phyloP scores from a whole-genome alignment of 1,140 invertebrate genomes.

The Grapholita molesta region DNA sequence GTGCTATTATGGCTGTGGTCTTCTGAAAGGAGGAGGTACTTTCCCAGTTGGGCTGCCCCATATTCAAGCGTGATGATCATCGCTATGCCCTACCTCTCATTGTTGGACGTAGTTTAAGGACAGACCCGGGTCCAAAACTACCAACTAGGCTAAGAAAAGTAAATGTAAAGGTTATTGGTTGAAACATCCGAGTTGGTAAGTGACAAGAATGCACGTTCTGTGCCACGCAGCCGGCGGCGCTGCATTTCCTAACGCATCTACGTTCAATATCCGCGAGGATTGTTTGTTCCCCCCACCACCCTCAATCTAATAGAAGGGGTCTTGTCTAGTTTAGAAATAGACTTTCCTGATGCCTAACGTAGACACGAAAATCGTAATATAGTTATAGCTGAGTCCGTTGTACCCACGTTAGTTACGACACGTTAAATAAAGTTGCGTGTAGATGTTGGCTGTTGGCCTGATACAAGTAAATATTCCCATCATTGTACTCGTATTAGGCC shows the following conservation, averaged over 20 bases:
- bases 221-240: conserved; percentile 56
- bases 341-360: conserved; percentile 25
- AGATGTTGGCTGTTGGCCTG: neutral
- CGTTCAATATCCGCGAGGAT: conserved; percentile 73
- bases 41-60: too few relatives aligned
- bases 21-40: too few relatives aligned
- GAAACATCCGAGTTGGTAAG: neutral
- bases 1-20: too few relatives aligned
- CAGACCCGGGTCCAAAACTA: too few relatives aligned
- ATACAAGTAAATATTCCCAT: too few relatives aligned
- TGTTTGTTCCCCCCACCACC: conserved; percentile 57
- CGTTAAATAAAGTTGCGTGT: neutral
- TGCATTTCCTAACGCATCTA: conserved; percentile 73
- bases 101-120: too few relatives aligned
- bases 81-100: too few relatives aligned
- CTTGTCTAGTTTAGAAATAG: conserved; percentile 62
- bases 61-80: too few relatives aligned
- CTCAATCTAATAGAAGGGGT: conserved; percentile 58
- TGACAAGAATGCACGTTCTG: conserved; percentile 34
- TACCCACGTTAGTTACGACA: neutral
- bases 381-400: neutral
- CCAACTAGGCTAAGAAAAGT: too few relatives aligned
- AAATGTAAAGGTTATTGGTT: neutral
- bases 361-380: neutral
- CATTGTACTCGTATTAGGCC: neutral